Evolutionary conservation across 2,888 invertebrate species (phyloP), one percentile per base, ranked within the genome.

Genomic region (Byasa hedistus): DNA sequence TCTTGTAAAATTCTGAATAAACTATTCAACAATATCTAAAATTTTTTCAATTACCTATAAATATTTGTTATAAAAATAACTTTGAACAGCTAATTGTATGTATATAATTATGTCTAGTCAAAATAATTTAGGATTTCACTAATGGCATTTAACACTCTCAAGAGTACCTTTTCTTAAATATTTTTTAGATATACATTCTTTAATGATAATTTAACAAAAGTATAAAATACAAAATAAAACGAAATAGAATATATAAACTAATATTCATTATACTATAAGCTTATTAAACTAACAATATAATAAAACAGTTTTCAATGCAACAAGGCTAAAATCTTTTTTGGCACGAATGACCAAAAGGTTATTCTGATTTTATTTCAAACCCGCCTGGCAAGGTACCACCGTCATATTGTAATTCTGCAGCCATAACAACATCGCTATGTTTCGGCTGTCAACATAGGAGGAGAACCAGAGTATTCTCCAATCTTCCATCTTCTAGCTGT

Each of bases 1-100:
- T 86, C 82, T 87, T 90, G 87, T 89, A 90, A 89, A 90, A 84
- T 85, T 87, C 85, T 85, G 84, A 87, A 87, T 87, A 87, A 88
- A 87, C 85, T 85, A 83, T 85, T 81, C 80, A 89, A 89, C 89
- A 89, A 66, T 74, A 76, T 75, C 76, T 79, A 85, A 83, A 80
- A 75, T 83, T 79, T 74, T 75, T 71, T 66, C 24, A 74, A 69
- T 70, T 73, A 75, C 73, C 72, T 75, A 70, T 72, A 72, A n/a
- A 57, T 57, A 61, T 24, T 79, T 81, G 76, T 71, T 79, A 81
- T 79, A 76, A 76, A 74, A 77, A 74, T 73, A 76, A 66, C 69
- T 27, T 51, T 67, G 63, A 64, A 65, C 56, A 71, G 57, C 68
- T 66, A 69, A 72, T 74, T 73, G 70, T 73, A 74, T 70, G 71